Base-by-base conservation (phyloP, 2,888 invertebrate genomes). In the Agriopis aurantiaria region DNA sequence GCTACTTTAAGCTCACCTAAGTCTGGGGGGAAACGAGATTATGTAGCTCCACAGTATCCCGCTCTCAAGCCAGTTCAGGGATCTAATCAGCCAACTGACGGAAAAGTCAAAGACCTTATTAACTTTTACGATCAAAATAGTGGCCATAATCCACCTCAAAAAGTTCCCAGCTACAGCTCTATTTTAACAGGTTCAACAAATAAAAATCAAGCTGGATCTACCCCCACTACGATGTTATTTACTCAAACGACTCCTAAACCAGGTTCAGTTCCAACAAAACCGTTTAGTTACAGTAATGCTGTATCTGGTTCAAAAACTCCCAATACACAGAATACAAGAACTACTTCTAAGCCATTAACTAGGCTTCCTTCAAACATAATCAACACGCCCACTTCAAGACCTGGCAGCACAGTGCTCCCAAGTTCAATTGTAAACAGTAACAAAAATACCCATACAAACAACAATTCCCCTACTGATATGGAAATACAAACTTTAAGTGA, bases 401-500 rank as follows among this genome's bases (percentile, higher is more conserved):
- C 89, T 51, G 77, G 76, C 40, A 81, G 78, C 33, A 88, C 88
- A 43, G 84, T 87, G 49, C 79, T 92, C 49, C 94, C 93, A 49
- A 95, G 94, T 78, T 88, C 95, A 33, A 82, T 95, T 49, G 92
- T 96, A 43, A 90, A 87, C 68, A 86, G 82, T 48, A 89, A 88
- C 66, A 83, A 78, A 74, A 87, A 85, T 59, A 81, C 77, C 65
- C 84, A 85, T 75, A 80, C 72, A 65, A 86, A 77, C 68, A 78
- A 82, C n/a, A 87, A 85, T 70, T 73, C 69, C 23, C 81, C 85
- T 0, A 95, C 95, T 65, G 96, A 97, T 80, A 92, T 92, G 75
- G 96, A 97, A 87, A 86, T 97, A 55, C 95, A 96, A 80, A 95
- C 95, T 56, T 90, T 97, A 62, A 96, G 97, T 14, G 97, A 98